Percentiles rank a stretch among this genome's conserved stretches.
These are phyloP conservation scores for Pristionchus fissidentatus DNA, from an alignment of 2,888 invertebrate genomes.

Conservation along the genomic window DNA sequence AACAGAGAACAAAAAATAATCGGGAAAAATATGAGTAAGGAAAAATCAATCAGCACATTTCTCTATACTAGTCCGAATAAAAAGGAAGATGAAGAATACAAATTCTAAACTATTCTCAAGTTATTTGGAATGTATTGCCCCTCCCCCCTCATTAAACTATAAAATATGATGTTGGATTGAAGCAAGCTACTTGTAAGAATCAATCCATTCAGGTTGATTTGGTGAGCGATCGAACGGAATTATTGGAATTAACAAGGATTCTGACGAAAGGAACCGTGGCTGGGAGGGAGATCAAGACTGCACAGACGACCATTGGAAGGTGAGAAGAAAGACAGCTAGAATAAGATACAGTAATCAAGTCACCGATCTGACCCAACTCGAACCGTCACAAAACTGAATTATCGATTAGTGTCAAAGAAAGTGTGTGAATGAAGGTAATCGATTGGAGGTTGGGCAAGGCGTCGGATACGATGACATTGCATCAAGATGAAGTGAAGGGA, in stretches of 20 bases:
- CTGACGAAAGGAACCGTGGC: conserved; percentile 81
- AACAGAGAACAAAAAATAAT: background rate
- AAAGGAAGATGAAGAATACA: too few species aligned
- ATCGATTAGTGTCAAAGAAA: too few species aligned
- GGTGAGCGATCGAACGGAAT: conserved; percentile 80
- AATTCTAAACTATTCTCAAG: too few species aligned
- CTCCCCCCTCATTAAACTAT: too few species aligned
- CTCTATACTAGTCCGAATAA: too few species aligned
- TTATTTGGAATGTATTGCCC: too few species aligned
- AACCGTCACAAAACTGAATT: too few species aligned
- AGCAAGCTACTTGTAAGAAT: too few species aligned
- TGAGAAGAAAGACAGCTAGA: background rate
- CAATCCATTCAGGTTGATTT: conserved; percentile 81
- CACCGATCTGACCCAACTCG: background rate
- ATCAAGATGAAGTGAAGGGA: conserved; percentile 48
- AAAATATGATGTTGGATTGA: too few species aligned
- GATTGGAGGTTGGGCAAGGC: conserved; percentile 45
- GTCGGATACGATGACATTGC: conserved; percentile 42
- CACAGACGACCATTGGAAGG: conserved; percentile 53
- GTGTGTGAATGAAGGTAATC: too few species aligned
- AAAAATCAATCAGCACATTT: too few species aligned
- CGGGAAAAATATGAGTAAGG: too few species aligned
- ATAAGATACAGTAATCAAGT: background rate
- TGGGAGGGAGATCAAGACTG: conserved; percentile 64
- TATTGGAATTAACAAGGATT: conserved; percentile 84